A percentile compares a stretch with the other conserved stretches of the same genome.
Evolutionary conservation across 2,888 invertebrate genomes (phyloP).

Genomic region (Hanleya hanleyi): DNA sequence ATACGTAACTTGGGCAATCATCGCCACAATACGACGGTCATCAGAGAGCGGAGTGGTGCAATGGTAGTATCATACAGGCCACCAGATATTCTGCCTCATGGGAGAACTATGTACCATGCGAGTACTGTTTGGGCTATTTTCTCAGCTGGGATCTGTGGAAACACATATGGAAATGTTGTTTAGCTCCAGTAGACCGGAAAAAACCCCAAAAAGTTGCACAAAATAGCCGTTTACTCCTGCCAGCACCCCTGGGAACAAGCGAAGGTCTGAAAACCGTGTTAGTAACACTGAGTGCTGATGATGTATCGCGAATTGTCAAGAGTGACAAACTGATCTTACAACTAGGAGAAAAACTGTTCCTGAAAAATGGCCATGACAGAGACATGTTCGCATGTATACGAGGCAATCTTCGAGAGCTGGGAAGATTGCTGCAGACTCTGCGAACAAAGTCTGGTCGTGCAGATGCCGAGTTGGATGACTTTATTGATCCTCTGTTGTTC

Average conservation of each 20-base stretch:
- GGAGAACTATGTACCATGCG: not conserved
- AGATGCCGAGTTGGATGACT: not conserved
- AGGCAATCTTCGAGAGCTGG: not conserved
- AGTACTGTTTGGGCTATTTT: not conserved
- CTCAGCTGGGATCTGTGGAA: not conserved
- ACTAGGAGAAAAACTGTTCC: not conserved
- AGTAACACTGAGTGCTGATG: not conserved
- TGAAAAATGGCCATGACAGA: not conserved
- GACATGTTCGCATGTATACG: not conserved
- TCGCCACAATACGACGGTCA: not conserved
- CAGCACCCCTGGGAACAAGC: not conserved
- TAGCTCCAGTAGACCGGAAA: not conserved
- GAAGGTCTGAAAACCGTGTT: not conserved
- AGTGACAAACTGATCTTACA: not conserved
- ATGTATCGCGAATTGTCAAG: not conserved
- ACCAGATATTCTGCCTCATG: too few species aligned
- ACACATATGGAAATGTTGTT: not conserved
- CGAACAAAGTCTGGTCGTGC: not conserved
- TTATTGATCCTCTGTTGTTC: not conserved
- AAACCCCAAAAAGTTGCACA: not conserved
- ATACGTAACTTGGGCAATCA: not conserved
- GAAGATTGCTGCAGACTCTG: not conserved
- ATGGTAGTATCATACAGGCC: not conserved
- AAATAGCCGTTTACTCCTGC: not conserved
- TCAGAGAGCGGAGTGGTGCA: too few species aligned